phyloP scores from a whole-genome alignment of 2,113 vertebrate species.

The Alouatta palliata region DNA sequence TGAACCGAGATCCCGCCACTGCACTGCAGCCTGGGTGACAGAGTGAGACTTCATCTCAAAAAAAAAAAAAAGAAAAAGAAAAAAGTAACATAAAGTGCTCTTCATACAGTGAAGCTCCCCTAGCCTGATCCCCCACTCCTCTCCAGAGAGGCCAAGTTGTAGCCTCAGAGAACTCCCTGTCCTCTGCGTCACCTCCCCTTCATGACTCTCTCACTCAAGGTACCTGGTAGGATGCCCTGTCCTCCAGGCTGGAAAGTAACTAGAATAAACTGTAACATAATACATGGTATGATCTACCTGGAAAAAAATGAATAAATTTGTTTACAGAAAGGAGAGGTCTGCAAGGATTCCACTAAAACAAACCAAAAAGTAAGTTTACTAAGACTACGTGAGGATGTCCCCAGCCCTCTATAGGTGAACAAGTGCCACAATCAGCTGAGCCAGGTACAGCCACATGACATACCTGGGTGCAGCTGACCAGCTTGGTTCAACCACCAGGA shows the following conservation, averaged over 20 bases:
- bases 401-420: background rate
- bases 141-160: background rate
- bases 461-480: background rate
- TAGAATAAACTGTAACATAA: background rate
- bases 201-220: background rate
- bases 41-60: no score
- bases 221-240: background rate
- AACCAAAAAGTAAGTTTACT: background rate
- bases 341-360: background rate
- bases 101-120: background rate
- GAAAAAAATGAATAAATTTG: background rate
- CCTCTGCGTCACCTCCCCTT: background rate
- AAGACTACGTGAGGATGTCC: background rate
- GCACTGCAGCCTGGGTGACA: no score
- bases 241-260: background rate
- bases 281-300: background rate
- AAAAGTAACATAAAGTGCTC: background rate
- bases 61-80: background rate
- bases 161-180: background rate
- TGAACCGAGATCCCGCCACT: no score
- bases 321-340: background rate
- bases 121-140: no score
- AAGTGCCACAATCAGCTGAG: background rate
- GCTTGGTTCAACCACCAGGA: background rate
- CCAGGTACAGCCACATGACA: background rate